Evolutionary conservation across 2,113 vertebrate species (phyloP).

Genomic region (Erpornis zantholeuca): DNA sequence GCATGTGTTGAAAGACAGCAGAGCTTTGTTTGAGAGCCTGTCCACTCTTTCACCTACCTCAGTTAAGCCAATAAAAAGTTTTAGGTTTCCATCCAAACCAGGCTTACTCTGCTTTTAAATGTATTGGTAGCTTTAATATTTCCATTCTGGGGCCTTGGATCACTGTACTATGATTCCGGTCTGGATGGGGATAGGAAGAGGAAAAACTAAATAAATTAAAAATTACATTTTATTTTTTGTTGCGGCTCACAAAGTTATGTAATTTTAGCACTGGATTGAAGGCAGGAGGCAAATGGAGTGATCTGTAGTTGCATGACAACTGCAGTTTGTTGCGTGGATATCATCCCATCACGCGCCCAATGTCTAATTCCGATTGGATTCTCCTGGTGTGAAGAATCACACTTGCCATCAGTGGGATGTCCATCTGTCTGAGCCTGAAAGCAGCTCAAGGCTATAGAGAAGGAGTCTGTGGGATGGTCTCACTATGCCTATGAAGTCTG

Average conservation of each 20-base stretch:
- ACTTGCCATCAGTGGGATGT: neutral
- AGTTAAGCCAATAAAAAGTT: neutral
- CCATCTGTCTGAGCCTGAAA: neutral
- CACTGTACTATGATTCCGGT: neutral
- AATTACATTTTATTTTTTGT: neutral
- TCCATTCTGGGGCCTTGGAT: neutral
- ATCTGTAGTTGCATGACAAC: neutral
- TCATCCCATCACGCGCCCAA: rapidly evolving
- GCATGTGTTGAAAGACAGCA: neutral
- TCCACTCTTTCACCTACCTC: neutral
- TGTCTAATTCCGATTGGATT: neutral
- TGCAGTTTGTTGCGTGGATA: neutral
- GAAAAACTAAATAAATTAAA: neutral
- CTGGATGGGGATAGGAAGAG: neutral
- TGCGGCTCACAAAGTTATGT: neutral
- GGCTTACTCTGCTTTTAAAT: neutral
- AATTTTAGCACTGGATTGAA: neutral
- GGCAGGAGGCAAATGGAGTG: neutral
- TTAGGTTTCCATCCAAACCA: neutral
- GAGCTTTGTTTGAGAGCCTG: neutral
- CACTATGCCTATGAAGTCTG: neutral
- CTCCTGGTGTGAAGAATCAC: neutral
- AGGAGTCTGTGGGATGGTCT: neutral
- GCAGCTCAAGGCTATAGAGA: neutral
- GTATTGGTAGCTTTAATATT: neutral